Evolutionary conservation across 2,797 vertebrate genomes (phyloP).

Genomic region (Pipistrellus pygmaeus): DNA sequence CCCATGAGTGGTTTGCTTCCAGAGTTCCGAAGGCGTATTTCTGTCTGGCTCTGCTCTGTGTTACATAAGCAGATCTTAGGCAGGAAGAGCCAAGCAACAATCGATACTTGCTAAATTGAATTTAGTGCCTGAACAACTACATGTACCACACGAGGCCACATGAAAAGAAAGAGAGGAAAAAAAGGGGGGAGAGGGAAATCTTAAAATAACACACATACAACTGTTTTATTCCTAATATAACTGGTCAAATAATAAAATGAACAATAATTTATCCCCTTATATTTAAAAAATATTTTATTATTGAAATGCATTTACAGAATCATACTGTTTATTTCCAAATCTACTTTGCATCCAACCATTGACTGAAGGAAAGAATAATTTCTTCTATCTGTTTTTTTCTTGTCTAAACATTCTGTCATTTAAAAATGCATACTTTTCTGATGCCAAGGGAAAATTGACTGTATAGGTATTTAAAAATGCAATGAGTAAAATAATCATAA

Average conservation of each 20-base stretch:
- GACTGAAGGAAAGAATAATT: neutral
- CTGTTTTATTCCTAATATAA: neutral
- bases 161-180: neutral
- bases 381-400: neutral
- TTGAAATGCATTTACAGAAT: neutral
- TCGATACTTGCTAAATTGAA: slow-evolving; percentile 65
- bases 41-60: slow-evolving; percentile 21
- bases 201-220: neutral
- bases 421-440: neutral
- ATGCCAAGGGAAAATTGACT: neutral
- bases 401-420: slow-evolving; percentile 9
- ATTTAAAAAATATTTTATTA: slow-evolving; percentile 34
- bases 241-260: neutral
- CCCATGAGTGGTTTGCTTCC: neutral
- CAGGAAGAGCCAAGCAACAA: slow-evolving; percentile 33
- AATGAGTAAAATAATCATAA: neutral
- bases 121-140: slow-evolving; percentile 42
- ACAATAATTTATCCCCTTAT: neutral
- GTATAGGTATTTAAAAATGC: neutral
- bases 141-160: slow-evolving; percentile 33
- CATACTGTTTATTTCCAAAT: slow-evolving; percentile 26
- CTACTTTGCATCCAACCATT: neutral
- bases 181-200: rapidly evolving
- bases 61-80: slow-evolving; percentile 64
- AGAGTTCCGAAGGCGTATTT: slow-evolving; percentile 12